Conservation (phyloP, 2,113 vertebrate species). For the Poeciliopsis prolifica region DNA sequence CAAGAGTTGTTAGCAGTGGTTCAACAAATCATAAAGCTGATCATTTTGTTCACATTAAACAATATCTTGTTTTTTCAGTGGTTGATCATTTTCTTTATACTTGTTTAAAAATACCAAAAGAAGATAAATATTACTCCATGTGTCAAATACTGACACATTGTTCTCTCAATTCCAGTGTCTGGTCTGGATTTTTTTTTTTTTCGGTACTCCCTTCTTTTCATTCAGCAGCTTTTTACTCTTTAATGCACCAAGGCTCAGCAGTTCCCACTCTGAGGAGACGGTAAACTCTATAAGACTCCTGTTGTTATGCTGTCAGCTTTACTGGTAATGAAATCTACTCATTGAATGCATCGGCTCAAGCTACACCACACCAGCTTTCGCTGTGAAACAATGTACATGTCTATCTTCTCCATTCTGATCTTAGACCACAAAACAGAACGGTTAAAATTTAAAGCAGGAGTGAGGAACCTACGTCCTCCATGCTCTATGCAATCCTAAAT, state of each 20-base stretch:
- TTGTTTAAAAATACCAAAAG: no score
- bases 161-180: not conserved
- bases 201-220: not conserved
- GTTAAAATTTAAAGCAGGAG: not conserved
- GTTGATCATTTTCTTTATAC: not conserved
- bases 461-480: no score
- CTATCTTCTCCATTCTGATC: conserved; percentile 5
- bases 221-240: not conserved
- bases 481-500: no score
- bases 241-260: conserved; percentile 13
- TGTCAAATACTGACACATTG: conserved; percentile 2
- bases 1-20: no score
- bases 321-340: conserved; percentile 35
- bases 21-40: no score
- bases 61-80: not conserved
- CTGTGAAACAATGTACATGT: conserved; percentile 15
- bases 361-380: conserved; percentile 12
- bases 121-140: not conserved
- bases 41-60: no score
- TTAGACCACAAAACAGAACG: not conserved
- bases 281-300: conserved; percentile 9
- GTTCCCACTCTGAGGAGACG: conserved; percentile 22
- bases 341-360: conserved; percentile 26
- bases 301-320: conserved; percentile 35
- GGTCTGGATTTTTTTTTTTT: not conserved